Evolutionary conservation across 2,113 vertebrate genomes (phyloP).

Genomic region (Ranitomeya imitator): DNA sequence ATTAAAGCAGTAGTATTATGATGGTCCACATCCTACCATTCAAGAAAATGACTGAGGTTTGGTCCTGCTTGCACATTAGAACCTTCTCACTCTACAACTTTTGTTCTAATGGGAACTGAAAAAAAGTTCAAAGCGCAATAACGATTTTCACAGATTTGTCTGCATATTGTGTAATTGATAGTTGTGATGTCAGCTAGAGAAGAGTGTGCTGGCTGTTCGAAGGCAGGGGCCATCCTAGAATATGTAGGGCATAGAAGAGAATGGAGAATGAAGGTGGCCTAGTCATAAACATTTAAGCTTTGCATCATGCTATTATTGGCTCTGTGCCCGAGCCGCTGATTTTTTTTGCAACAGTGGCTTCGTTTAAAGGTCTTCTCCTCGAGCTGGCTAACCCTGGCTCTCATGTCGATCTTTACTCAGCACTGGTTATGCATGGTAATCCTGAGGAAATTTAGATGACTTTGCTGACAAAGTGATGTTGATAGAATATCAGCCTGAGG

Average conservation of each 20-base stretch:
- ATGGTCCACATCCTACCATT: too few species aligned
- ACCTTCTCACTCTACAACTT: too few species aligned
- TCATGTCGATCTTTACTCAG: slow-evolving; percentile 9
- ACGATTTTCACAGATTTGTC: too few species aligned
- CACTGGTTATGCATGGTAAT: slow-evolving; percentile 30
- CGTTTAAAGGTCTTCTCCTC: slow-evolving; percentile 30
- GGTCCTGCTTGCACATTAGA: too few species aligned
- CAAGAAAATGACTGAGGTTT: too few species aligned
- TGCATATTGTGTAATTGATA: too few species aligned
- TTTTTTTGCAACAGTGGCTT: not conserved
- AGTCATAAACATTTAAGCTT: not conserved
- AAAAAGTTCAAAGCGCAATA: too few species aligned
- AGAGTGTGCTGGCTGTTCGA: not conserved
- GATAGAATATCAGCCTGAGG: slow-evolving; percentile 44
- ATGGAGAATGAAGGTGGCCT: not conserved
- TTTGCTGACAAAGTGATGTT: slow-evolving; percentile 50
- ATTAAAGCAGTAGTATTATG: too few species aligned
- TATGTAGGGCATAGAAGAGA: too few species aligned
- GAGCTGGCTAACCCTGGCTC: slow-evolving; percentile 29
- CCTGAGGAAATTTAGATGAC: slow-evolving; percentile 33
- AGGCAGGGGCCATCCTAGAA: not conserved
- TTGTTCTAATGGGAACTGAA: too few species aligned
- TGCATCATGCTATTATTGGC: not conserved
- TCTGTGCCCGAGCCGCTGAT: slow-evolving; percentile 4
- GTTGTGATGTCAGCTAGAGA: not conserved